A percentile compares a stretch with the other conserved stretches of the same genome.
These are phyloP conservation scores for Turdus rufiventris DNA, from an alignment of 2,113 vertebrate genomes.

Conservation along the genomic window DNA sequence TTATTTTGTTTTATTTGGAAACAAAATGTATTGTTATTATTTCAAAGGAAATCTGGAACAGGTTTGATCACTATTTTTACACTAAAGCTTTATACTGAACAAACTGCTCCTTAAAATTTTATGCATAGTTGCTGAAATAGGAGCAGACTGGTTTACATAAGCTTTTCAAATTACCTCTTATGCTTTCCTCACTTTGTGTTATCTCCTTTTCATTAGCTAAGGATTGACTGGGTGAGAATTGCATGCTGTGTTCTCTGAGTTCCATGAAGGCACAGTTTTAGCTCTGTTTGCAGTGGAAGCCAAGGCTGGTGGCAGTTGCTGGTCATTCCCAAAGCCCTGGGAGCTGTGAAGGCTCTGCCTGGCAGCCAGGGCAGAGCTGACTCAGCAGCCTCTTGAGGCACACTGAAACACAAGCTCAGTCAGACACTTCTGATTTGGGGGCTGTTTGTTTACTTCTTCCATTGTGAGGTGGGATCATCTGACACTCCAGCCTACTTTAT, in stretches of 20 bases:
- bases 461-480: not conserved
- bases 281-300: not conserved
- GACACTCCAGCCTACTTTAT: not conserved
- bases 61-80: not conserved
- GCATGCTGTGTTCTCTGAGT: not conserved
- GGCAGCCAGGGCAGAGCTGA: not conserved
- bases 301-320: not conserved
- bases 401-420: not conserved
- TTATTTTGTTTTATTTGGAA: not conserved
- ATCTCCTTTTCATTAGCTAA: not conserved
- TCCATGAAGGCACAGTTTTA: not conserved
- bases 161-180: not conserved
- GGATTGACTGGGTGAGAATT: not conserved
- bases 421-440: not conserved
- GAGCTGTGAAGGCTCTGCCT: not conserved
- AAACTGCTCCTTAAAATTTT: not conserved
- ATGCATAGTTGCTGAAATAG: not conserved
- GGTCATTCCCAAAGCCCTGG: not conserved
- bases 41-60: not conserved
- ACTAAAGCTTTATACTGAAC: not conserved
- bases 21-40: not conserved
- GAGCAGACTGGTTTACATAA: not conserved
- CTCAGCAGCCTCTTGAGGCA: not conserved
- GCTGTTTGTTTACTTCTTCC: not conserved
- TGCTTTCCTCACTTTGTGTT: not conserved